phyloP scores from a whole-genome alignment of 2,113 vertebrate genomes.

The Acinonyx jubatus region DNA sequence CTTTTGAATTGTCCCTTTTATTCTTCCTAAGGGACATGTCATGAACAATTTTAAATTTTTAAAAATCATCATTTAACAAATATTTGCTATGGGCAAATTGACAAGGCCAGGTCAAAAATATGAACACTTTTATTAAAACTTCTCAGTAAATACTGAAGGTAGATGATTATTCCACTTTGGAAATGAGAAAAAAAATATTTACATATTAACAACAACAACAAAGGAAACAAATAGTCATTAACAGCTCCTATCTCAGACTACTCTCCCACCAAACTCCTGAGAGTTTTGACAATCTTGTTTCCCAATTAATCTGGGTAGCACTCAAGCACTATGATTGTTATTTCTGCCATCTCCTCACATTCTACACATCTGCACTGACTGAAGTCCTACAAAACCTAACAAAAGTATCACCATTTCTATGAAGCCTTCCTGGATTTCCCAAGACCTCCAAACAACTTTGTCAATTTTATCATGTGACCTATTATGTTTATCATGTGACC shows the following conservation, averaged over 20 bases:
- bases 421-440: neutral
- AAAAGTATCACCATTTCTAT: neutral
- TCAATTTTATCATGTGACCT: neutral
- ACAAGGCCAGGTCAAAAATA: neutral
- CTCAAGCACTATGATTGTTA: neutral
- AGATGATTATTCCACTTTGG: neutral
- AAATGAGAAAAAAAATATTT: neutral
- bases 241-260: neutral
- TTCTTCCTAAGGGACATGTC: neutral
- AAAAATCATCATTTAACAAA: neutral
- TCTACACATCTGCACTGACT: neutral
- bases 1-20: neutral
- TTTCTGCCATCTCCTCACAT: neutral
- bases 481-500: neutral
- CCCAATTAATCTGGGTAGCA: neutral
- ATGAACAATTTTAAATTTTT: neutral
- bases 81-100: neutral
- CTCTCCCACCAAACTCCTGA: neutral
- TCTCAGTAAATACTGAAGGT: neutral
- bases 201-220: neutral
- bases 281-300: neutral
- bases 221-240: neutral
- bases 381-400: neutral
- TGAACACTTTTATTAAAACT: neutral
- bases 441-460: neutral